These are phyloP conservation scores for Drosophila littoralis DNA, from an alignment of 1,140 invertebrate genomes.

Conservation along the genomic window DNA sequence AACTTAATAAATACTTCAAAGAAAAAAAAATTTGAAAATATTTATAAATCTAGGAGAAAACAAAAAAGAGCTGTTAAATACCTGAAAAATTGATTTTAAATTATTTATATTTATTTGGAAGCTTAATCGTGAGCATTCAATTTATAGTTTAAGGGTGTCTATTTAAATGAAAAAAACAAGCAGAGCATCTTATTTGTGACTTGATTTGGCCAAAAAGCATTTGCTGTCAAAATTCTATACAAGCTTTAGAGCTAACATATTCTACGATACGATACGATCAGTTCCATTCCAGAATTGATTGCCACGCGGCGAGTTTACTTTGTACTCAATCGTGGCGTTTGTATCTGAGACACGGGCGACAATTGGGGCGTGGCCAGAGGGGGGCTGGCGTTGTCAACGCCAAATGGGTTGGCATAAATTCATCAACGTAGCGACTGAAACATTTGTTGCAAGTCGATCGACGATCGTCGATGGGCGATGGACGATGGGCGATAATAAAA, in stretches of 20 bases:
- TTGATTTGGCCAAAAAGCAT: not conserved
- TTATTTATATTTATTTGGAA: too few relatives aligned
- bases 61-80: too few relatives aligned
- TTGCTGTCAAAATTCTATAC: constrained; percentile 1
- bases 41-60: too few relatives aligned
- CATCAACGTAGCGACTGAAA: constrained; percentile 62
- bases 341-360: constrained; percentile 37
- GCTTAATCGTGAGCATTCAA: too few relatives aligned
- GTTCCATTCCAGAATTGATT: constrained; percentile 31
- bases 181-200: not conserved
- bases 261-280: constrained; percentile 2
- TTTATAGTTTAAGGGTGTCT: too few relatives aligned
- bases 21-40: too few relatives aligned
- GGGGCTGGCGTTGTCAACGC: constrained; percentile 42
- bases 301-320: constrained; percentile 36
- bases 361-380: constrained; percentile 45
- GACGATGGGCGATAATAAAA: constrained; percentile 72
- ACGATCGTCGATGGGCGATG: constrained; percentile 9
- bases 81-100: too few relatives aligned
- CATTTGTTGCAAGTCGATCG: constrained; percentile 73
- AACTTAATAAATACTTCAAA: too few relatives aligned
- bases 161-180: too few relatives aligned
- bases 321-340: constrained; percentile 42
- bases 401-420: constrained; percentile 78
- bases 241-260: constrained; percentile 10